These are phyloP conservation scores for Parotia lawesii DNA, from an alignment of 2,113 vertebrate genomes.

Conservation along the genomic window DNA sequence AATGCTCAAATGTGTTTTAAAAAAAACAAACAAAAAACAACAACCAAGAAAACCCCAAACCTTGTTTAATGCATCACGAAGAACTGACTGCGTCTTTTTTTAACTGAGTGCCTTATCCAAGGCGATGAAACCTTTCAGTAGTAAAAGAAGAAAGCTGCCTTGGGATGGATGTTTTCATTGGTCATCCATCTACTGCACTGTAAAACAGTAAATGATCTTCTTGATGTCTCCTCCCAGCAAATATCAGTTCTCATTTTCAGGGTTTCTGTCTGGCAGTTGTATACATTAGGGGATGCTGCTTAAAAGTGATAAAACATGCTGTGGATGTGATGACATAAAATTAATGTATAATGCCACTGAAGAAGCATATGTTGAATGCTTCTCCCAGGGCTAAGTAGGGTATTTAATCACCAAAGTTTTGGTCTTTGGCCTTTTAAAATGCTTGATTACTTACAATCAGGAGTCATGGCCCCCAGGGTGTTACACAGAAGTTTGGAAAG, in stretches of 20 bases:
- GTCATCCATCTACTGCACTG: neutral
- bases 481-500: neutral
- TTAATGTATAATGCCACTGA: neutral
- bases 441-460: neutral
- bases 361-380: neutral
- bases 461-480: neutral
- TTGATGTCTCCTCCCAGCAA: neutral
- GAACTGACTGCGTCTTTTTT: neutral
- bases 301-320: neutral
- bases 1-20: neutral
- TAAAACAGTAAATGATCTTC: neutral
- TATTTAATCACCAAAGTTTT: constrained; percentile 14
- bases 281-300: neutral
- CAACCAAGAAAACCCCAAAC: neutral
- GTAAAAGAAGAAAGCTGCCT: neutral
- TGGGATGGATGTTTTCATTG: neutral
- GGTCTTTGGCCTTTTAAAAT: constrained; percentile 16
- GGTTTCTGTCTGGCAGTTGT: neutral
- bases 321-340: neutral
- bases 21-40: neutral
- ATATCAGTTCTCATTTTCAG: neutral
- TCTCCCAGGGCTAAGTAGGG: neutral
- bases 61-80: neutral
- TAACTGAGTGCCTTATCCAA: neutral
- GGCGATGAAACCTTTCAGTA: neutral